These are phyloP conservation scores for Sinocyclocheilus rhinocerous DNA, from an alignment of 2,113 vertebrate genomes.

Conservation along the genomic window DNA sequence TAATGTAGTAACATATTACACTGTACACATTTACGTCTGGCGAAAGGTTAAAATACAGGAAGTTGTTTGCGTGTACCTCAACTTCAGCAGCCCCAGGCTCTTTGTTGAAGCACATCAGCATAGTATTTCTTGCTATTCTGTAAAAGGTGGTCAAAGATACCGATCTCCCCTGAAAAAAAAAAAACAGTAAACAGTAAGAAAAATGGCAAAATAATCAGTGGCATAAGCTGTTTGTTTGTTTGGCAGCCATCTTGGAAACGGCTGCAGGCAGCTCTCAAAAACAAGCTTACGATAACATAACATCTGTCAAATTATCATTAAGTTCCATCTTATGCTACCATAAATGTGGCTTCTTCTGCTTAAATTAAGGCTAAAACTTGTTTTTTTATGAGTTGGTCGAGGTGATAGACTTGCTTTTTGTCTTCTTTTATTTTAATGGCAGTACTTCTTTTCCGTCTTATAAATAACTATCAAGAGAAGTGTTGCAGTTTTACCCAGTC, in stretches of 20 bases:
- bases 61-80: constrained; percentile 78
- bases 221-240: neutral
- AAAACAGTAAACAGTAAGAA: constrained; percentile 56
- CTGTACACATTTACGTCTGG: neutral
- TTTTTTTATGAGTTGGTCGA: neutral
- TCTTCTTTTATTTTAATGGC: neutral
- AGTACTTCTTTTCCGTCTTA: neutral
- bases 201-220: neutral
- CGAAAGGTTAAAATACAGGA: constrained; percentile 20
- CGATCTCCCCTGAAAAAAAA: constrained; percentile 90
- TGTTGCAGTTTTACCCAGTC: neutral
- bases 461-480: neutral
- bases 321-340: neutral
- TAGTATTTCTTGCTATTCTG: constrained; percentile 97
- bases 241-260: neutral
- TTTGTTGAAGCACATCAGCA: constrained; percentile 99
- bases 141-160: constrained; percentile 99
- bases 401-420: neutral
- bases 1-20: neutral
- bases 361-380: neutral
- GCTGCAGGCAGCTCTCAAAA: neutral
- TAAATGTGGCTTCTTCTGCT: neutral
- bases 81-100: constrained; percentile 93
- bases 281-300: neutral
- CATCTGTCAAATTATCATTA: neutral